These are phyloP conservation scores for Spilarctia lutea DNA, from an alignment of 2,888 invertebrate species.

Conservation along the genomic window DNA sequence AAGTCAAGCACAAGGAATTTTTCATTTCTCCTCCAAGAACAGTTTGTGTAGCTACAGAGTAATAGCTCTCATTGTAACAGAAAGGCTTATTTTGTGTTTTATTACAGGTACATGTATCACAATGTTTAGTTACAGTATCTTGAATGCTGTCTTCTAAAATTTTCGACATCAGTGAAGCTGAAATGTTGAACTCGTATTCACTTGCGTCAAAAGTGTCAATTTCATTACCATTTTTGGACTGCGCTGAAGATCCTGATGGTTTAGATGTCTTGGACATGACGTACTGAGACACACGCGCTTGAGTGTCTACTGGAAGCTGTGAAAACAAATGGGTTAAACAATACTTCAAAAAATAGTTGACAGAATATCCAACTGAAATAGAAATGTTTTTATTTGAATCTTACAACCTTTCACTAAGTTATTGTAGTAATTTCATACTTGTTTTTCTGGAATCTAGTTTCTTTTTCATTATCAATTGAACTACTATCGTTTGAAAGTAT, in stretches of 20 bases:
- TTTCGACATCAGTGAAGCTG: conserved; percentile 96
- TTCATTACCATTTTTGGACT: conserved; percentile 74
- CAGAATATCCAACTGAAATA: not conserved
- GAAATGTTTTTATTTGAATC: too few relatives aligned
- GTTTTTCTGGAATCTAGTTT: too few relatives aligned
- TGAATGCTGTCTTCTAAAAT: conserved; percentile 95
- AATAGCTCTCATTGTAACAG: conserved; percentile 85
- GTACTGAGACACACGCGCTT: conserved; percentile 94
- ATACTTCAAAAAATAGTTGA: not conserved
- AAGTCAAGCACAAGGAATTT: conserved; percentile 86
- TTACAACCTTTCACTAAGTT: too few relatives aligned
- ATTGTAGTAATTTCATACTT: too few relatives aligned
- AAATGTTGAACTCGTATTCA: conserved; percentile 90
- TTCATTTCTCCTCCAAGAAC: conserved; percentile 78
- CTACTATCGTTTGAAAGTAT: too few relatives aligned
- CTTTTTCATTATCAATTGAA: too few relatives aligned
- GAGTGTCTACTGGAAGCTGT: conserved; percentile 96
- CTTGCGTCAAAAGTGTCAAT: conserved; percentile 86
- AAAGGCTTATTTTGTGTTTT: conserved; percentile 84
- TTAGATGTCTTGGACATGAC: conserved; percentile 88
- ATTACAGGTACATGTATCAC: conserved; percentile 93
- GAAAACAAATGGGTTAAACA: conserved; percentile 52
- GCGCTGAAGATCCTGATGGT: conserved; percentile 79
- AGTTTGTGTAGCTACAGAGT: conserved; percentile 89
- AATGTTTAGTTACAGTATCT: conserved; percentile 93